Conservation (phyloP, 2,888 invertebrate genomes). For the Polietes domitor region DNA sequence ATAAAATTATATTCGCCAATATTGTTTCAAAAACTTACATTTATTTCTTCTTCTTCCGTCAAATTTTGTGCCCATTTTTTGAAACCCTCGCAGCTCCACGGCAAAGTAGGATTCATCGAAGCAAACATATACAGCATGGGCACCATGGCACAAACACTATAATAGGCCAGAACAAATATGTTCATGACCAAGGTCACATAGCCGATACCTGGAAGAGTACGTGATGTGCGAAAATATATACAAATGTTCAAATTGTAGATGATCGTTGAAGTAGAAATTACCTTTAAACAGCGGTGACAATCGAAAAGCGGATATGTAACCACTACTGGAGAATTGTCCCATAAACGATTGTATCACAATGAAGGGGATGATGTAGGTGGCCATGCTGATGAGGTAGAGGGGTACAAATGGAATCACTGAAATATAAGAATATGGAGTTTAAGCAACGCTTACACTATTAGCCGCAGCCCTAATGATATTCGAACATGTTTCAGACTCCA, state of each 20-base stretch:
- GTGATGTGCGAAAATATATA: background rate
- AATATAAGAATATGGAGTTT: too few relatives aligned
- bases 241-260: too few relatives aligned
- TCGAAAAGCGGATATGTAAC: conserved; percentile 90
- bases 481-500: too few relatives aligned
- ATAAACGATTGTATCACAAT: conserved; percentile 94
- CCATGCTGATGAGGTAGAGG: conserved; percentile 83
- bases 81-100: conserved; percentile 89
- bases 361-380: conserved; percentile 91
- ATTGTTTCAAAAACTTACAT: conserved; percentile 58
- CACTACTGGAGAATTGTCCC: conserved; percentile 92
- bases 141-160: conserved; percentile 91
- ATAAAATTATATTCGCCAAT: too few relatives aligned
- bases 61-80: conserved; percentile 62
- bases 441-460: too few relatives aligned
- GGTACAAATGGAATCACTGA: conserved; percentile 73
- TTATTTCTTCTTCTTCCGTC: conserved; percentile 54
- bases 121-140: conserved; percentile 89
- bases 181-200: conserved; percentile 91
- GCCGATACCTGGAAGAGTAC: conserved; percentile 86
- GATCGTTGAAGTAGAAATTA: too few relatives aligned
- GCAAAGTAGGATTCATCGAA: conserved; percentile 85
- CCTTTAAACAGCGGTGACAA: conserved; percentile 94
- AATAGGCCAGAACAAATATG: conserved; percentile 89
- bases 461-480: too few relatives aligned